phyloP scores from a whole-genome alignment of 2,888 invertebrate species.

The Pelosia muscerda region DNA sequence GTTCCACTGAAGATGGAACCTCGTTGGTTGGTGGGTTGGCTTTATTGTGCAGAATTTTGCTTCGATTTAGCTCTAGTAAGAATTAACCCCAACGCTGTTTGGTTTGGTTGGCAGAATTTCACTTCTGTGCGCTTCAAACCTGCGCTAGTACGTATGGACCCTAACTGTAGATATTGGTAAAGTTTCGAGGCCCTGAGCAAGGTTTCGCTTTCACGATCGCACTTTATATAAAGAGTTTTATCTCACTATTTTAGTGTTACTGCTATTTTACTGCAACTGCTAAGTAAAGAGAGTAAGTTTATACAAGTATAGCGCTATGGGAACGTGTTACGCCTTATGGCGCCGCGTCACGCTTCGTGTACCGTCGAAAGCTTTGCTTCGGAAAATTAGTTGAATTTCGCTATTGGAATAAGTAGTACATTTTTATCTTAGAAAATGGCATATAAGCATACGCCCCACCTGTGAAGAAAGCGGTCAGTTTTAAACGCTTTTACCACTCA shows the following conservation, averaged over 20 bases:
- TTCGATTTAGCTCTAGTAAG: no score
- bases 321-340: constrained; percentile 20
- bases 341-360: constrained; percentile 27
- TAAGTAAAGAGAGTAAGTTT: constrained; percentile 29
- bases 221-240: constrained; percentile 55
- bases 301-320: constrained; percentile 3
- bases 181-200: constrained; percentile 62
- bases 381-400: constrained; percentile 12
- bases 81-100: no score
- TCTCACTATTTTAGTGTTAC: constrained; percentile 43
- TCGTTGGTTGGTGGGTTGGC: no score
- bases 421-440: not conserved
- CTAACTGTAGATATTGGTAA: constrained; percentile 63
- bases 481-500: no score
- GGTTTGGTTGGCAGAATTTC: no score
- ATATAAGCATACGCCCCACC: not conserved
- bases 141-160: not conserved
- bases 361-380: constrained; percentile 14
- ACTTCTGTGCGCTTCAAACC: no score
- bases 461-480: not conserved
- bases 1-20: no score
- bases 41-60: no score
- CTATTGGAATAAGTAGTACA: not conserved
- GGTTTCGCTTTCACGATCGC: constrained; percentile 55
- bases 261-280: constrained; percentile 38